Base-by-base conservation (phyloP, 2,888 invertebrate genomes). In the Nephrocerus scutellatus region DNA sequence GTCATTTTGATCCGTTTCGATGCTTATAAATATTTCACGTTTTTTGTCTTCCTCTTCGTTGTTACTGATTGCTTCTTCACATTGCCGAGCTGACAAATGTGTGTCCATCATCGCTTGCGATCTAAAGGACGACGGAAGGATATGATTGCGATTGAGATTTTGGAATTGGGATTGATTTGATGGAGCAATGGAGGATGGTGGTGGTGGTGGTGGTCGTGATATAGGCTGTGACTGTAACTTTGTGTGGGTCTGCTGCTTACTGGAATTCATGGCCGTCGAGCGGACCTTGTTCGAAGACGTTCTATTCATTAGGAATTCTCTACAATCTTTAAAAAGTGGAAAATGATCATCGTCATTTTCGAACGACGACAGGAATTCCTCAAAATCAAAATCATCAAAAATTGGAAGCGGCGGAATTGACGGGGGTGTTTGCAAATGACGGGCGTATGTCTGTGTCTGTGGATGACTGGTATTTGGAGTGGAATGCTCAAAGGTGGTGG, bases 281-380 rank as follows among this genome's bases (percentile, higher is more conserved):
- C 62, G 59, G 44, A 58, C 58, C 25, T 59, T 55, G 49, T 55
- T 62, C 47, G 64, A 23, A 15, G 41, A 53, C 39, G 62, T 52
- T 49, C 63, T 62, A 59, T 62, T 64, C 56, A 60, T 47, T 24
- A 68, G 51, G 51, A 66, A 63, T 48, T 66, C 64, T 48, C 66
- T 63, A 47, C 68, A 68, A 52, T 68, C 67, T 52, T 67, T 71
- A 43, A 74, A 65, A 41, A 72, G 61, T 5, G 72, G 71, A 59
- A 65, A 70, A 56, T 62, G 68, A 33, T 62, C 71, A 56, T 79
- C 76, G 52, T 80, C 79, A 39, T 66, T 59, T 47, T 80, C 79
- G 57, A 80, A 79, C 46, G 79, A 75, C 50, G 76, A 76, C 67
- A 80, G 76, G 55, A 81, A 74, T 62, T 81, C 80, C 56, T 81